These are phyloP conservation scores for Orbicella faveolata DNA, from an alignment of 64 coral and sea anemone genomes.

Conservation along the genomic window DNA sequence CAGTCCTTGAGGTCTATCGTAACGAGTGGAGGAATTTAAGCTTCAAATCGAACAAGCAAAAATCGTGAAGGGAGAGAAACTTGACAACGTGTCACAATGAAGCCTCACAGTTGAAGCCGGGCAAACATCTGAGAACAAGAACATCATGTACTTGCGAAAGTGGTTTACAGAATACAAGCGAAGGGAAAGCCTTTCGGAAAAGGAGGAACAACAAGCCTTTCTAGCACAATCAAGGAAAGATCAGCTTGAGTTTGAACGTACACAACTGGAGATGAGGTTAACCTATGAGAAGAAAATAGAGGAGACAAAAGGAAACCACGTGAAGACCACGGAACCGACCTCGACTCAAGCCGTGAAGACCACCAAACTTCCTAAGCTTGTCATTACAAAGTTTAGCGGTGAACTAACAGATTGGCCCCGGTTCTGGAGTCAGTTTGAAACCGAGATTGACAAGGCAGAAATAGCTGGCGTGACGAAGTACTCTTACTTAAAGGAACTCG, in stretches of 20 bases:
- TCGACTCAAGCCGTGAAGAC: neutral
- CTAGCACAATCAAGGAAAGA: neutral
- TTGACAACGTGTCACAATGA: conserved; percentile 21
- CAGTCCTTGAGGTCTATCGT: neutral
- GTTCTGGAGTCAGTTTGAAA: conserved; percentile 33
- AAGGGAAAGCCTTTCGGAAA: neutral
- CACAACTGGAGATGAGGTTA: conserved; percentile 18
- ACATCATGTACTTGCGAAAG: conserved; percentile 26
- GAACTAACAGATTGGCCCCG: conserved; percentile 8
- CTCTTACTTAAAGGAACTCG: conserved; percentile 31
- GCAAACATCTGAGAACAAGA: conserved; percentile 10
- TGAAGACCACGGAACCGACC: neutral
- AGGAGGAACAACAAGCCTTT: too few relatives aligned
- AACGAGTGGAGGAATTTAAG: conserved; percentile 9
- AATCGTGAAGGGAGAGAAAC: neutral
- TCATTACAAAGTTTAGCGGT: conserved; percentile 1
- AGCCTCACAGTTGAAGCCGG: conserved; percentile 23
- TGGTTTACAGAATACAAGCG: neutral
- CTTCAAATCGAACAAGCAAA: conserved; percentile 34
- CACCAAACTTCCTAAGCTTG: conserved; percentile 3
- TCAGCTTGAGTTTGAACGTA: conserved; percentile 6
- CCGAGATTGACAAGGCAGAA: conserved; percentile 26
- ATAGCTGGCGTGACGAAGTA: conserved; percentile 36
- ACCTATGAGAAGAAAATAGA: conserved; percentile 27
- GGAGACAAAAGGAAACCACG: neutral